Base-by-base conservation (phyloP, 2,113 vertebrate genomes). In the Pteruthius melanotis region DNA sequence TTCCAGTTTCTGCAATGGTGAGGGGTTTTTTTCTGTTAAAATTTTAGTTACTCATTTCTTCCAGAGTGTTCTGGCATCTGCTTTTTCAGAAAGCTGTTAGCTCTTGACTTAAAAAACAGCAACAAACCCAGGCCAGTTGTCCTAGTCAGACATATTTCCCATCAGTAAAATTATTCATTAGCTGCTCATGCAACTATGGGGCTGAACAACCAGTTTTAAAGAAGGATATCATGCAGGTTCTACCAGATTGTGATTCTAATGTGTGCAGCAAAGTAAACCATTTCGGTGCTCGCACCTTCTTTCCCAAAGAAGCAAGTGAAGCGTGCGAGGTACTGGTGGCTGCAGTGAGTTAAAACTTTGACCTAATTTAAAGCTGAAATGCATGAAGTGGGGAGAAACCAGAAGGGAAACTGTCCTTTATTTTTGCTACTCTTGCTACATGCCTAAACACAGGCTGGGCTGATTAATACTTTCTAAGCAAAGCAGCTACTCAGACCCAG, bases 231-330 rank as follows among this genome's bases (percentile, higher is more conserved):
- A 76, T 88, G 70, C 75, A 68, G 39, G 19, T 91, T 93, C 61
- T 93, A 57, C 75, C 50, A 91, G 71, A 82, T 76, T 68, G 11
- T 54, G 72, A 40, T 70, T 93, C 49, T 92, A 94, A 77, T 82
- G 64, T 77, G 78, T 93, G 74, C 83, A 71, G 59, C 80, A 93
- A 65, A 95, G 65, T 93, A 90, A 85, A 83, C 94, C 3, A 81
- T 89, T 91, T 94, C 79, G 87, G 33, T 66, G 72, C 76, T 94
- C 1, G 0, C 85, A 91, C 91, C 69, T 95, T 83, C 80, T 12
- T 91, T 98, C 98, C 98, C 82, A n/a, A 98, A 98, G 97, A 94
- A 97, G 95, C 97, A 97, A 98, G 98, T 98, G 98, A 98, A 98
- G 98, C 97, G 9, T 98, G 96, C 56, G 26, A 92, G 97, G 96